Base-by-base conservation (phyloP, 2,113 vertebrate species). In the Myanophis thanlyinensis region DNA sequence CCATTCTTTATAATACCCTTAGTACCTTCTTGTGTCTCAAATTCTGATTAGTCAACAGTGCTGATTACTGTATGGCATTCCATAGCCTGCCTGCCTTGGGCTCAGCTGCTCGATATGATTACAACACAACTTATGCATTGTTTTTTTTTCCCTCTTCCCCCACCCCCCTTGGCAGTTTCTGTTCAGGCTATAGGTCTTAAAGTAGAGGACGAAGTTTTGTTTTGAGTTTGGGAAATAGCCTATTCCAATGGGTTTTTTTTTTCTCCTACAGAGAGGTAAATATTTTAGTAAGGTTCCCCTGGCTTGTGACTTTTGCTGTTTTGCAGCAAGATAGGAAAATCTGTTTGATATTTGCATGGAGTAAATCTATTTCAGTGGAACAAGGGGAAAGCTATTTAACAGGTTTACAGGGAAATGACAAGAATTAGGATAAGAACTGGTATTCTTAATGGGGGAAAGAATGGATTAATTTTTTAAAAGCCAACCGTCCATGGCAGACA, bases 41-140 rank as follows among this genome's bases (percentile, higher is more conserved):
- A 99, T 99, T 99, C 98, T 98, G 98, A 98, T 98, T 98, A 98
- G 98, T 99, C 98, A 99, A 99, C 99, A 99, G 98, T 98, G 98
- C 98, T 98, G 99, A 99, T 99, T 99, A 98, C 98, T 98, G 98
- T 94, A 97, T 94, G 97, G 98, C 98, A 98, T 99, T 99, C 99
- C 98, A 97, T 97, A 98, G 98, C 98, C 98, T 98, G 98, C 98
- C 98, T 99, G 98, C 98, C 97, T 95, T 97, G 97, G 97, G 98
- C 98, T 99, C 99, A 99, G 99, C 99, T 99, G 98, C 98, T 99
- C 98, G 94, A 96, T 93, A 94, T 98, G 97, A 98, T 98, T 97
- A 98, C 97, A 97, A 98, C 98, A 99, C 98, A 99, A 99, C 98
- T 98, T 98, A 97, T 96, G 97, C 98, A 99, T 99, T 99, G 99